Conservation (phyloP, 2,113 vertebrate species). For the Mesitornis unicolor region DNA sequence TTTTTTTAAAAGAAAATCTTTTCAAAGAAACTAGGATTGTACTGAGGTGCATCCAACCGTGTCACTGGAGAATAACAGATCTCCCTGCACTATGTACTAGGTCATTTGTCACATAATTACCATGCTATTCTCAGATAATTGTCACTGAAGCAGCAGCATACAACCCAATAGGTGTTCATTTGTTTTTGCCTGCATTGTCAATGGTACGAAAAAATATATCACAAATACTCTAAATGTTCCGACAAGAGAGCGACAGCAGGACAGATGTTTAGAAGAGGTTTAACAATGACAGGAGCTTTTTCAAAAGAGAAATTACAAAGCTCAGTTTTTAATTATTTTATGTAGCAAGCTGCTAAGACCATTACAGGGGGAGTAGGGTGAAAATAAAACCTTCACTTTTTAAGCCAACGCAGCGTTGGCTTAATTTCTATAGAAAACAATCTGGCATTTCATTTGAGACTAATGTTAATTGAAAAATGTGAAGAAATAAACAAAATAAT, state of each 20-base stretch:
- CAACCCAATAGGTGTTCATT: neutral
- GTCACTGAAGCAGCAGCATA: neutral
- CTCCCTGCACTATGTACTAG: neutral
- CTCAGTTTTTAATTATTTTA: neutral
- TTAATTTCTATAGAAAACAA: neutral
- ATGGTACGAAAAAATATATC: neutral
- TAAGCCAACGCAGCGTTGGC: neutral
- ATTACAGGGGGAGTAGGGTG: neutral
- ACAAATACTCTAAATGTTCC: neutral
- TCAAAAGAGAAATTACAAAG: neutral
- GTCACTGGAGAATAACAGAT: neutral
- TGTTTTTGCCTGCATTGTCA: neutral
- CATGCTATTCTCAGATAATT: neutral
- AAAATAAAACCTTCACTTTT: neutral
- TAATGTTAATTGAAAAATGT: neutral
- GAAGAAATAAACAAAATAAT: neutral
- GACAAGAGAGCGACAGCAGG: neutral
- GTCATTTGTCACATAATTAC: constrained; percentile 10
- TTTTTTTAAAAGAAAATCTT: neutral
- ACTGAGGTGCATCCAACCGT: neutral
- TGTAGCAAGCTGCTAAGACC: neutral
- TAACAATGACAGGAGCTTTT: neutral
- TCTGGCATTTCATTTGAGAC: neutral
- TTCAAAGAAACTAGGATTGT: neutral
- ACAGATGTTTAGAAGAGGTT: neutral